Percentiles rank a stretch among this genome's conserved stretches.
Conservation (phyloP, 1,140 invertebrate genomes). For the Temnothorax longispinosus region DNA sequence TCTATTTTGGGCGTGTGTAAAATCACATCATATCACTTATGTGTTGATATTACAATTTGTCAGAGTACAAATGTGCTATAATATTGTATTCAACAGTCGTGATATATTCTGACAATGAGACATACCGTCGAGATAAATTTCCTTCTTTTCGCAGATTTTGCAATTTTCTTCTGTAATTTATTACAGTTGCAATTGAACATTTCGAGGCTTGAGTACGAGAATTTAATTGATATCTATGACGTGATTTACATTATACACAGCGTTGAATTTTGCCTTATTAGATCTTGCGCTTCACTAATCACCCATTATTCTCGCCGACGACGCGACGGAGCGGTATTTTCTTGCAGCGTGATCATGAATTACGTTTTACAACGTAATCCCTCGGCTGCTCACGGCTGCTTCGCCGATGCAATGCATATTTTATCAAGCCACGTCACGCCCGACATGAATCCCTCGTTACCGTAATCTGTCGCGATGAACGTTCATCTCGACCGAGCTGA, state of each 20-base stretch:
- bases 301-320: background rate
- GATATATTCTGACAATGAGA: background rate
- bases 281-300: slow-evolving; percentile 6
- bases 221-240: background rate
- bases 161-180: background rate
- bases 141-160: background rate
- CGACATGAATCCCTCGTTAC: slow-evolving; percentile 36
- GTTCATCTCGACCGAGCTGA: slow-evolving; percentile 1
- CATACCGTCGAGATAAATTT: background rate
- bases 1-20: background rate
- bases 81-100: background rate
- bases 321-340: background rate
- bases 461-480: slow-evolving; percentile 18
- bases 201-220: background rate
- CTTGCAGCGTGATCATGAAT: background rate
- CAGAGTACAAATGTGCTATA: background rate
- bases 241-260: background rate
- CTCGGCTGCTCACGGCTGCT: background rate
- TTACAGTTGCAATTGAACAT: background rate
- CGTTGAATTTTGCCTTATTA: slow-evolving; percentile 16
- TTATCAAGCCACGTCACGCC: slow-evolving; percentile 1
- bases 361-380: slow-evolving; percentile 29
- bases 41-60: background rate
- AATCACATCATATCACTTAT: background rate
- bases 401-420: slow-evolving; percentile 31